Conservation (phyloP, 1,140 invertebrate genomes). For the Heterodera schachtii region DNA sequence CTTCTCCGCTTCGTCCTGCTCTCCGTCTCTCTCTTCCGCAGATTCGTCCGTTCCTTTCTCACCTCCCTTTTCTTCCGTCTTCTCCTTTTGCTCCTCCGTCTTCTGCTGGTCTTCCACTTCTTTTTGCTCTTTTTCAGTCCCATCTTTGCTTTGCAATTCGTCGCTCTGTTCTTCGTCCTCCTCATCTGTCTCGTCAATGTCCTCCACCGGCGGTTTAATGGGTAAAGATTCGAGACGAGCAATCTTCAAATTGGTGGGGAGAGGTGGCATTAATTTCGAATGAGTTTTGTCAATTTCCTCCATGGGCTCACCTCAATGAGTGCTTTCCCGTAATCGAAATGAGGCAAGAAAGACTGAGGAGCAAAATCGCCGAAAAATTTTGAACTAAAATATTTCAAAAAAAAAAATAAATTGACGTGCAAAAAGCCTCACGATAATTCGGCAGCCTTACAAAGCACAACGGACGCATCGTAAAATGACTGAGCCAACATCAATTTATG, state of each 20-base stretch:
- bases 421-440: constrained; percentile 28
- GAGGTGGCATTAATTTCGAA: not conserved
- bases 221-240: constrained; percentile 32
- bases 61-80: constrained; percentile 16
- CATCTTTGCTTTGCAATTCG: constrained; percentile 14
- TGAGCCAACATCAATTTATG: constrained; percentile 19
- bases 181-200: constrained; percentile 1
- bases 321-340: constrained; percentile 29
- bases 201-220: constrained; percentile 14
- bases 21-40: too few relatives aligned
- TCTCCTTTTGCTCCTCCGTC: not conserved
- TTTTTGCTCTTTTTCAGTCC: constrained; percentile 21
- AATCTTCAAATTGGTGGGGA: constrained; percentile 15
- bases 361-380: constrained; percentile 34
- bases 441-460: constrained; percentile 22
- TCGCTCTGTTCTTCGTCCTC: constrained; percentile 17
- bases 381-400: constrained; percentile 15
- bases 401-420: constrained; percentile 14
- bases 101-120: not conserved
- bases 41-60: constrained; percentile 10
- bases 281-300: not conserved
- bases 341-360: constrained; percentile 28
- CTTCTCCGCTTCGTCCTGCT: too few relatives aligned
- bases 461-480: constrained; percentile 27
- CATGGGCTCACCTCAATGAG: constrained; percentile 11